phyloP scores from a whole-genome alignment of 2,113 vertebrate species.

The Lepidothrix coronata region DNA sequence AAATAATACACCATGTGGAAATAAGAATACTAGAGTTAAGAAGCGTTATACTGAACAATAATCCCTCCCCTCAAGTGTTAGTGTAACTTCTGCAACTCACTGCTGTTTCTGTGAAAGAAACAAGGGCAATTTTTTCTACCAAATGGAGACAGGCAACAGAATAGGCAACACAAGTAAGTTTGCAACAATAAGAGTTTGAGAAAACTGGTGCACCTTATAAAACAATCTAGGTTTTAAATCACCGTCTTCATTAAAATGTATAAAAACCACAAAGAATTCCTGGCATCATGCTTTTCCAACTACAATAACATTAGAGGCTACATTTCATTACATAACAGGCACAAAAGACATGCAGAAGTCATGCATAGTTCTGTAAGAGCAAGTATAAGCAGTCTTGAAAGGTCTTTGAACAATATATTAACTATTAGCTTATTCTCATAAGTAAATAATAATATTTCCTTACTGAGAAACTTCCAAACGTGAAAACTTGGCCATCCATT shows the following conservation, averaged over 20 bases:
- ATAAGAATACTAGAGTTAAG: not conserved
- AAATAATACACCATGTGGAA: not conserved
- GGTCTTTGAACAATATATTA: not conserved
- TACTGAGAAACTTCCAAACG: constrained; percentile 99
- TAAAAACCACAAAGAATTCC: not conserved
- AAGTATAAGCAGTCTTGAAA: not conserved
- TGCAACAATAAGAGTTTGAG: not conserved
- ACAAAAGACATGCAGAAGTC: not conserved
- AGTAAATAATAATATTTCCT: constrained; percentile 57
- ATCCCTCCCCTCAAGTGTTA: not conserved
- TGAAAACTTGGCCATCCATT: constrained; percentile 96
- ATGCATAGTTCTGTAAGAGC: not conserved
- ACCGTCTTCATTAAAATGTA: not conserved
- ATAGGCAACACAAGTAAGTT: not conserved
- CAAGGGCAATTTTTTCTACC: not conserved
- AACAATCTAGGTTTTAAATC: not conserved
- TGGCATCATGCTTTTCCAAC: not conserved
- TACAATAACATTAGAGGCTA: not conserved
- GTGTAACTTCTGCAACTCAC: not conserved
- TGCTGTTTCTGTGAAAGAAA: not conserved
- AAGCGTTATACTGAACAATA: not conserved
- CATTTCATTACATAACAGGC: not conserved
- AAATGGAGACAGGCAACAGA: not conserved
- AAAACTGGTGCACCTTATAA: not conserved
- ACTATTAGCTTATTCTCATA: not conserved